Evolutionary conservation across 2,797 vertebrate species (phyloP).

Genomic region (Pangasius larnaudii): DNA sequence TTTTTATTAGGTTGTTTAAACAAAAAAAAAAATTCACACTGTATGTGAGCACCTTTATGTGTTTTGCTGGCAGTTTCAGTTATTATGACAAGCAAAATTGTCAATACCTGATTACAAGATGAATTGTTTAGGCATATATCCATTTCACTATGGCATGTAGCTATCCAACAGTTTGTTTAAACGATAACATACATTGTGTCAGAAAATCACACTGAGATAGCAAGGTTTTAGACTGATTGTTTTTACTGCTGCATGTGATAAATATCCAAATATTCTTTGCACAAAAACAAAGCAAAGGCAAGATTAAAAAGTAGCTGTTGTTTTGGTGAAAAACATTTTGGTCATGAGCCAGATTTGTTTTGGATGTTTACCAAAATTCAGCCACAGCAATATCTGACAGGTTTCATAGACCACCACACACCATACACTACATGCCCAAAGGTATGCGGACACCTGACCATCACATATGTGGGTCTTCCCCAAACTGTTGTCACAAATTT

Average conservation of each 20-base stretch:
- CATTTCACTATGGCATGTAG: not conserved
- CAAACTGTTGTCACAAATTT: not conserved
- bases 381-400: not conserved
- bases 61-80: not conserved
- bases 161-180: not conserved
- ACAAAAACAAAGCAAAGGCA: not conserved
- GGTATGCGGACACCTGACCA: not conserved
- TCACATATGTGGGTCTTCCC: not conserved
- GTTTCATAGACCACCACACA: not conserved
- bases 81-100: not conserved
- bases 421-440: not conserved
- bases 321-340: not conserved
- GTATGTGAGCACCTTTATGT: not conserved
- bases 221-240: not conserved
- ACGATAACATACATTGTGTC: too few relatives aligned
- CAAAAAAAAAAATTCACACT: not conserved
- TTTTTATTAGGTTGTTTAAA: not conserved
- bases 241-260: not conserved
- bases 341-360: not conserved
- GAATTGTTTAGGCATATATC: not conserved
- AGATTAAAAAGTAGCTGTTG: not conserved
- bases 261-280: not conserved
- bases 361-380: not conserved
- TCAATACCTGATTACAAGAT: not conserved
- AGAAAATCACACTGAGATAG: not conserved